Base-by-base conservation (phyloP, 2,113 vertebrate genomes). In the Jaculus jaculus region DNA sequence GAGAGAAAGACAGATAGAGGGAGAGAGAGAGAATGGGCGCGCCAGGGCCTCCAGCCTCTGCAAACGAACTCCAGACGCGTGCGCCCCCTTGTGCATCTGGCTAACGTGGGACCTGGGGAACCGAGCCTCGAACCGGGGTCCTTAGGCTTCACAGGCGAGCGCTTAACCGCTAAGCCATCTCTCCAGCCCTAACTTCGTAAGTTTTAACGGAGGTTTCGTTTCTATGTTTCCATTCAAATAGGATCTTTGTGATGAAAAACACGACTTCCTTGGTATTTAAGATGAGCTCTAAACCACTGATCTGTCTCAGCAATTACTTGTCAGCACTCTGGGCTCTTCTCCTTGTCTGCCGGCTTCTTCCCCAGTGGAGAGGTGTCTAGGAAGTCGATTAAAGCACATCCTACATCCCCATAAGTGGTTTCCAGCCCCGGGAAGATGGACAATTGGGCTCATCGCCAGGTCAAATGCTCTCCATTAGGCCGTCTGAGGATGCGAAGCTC, bases 401-500 rank as follows among this genome's bases (percentile, higher is more conserved):
- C 68, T 84, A 34, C 61, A 87, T 73, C 66, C 30, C 58, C 4
- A 0, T 93, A 92, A 95, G 94, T 89, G 93, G 95, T 80, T 89
- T 69, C 83, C 87, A 89, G 92, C 89, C 72, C 87, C 84, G 60
- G 95, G 91, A 95, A 94, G 92, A 97, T 87, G 95, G 94, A 91
- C 83, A 83, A 65, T 37, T 86, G 91, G 95, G 93, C 92, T 92
- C 86, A 63, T 88, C 0, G 91, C 96, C 95, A 97, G 95, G 82
- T 61, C 73, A 78, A 85, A 93, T 91, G 65, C 66, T 72, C 72
- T 84, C 61, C 85, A 92, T 78, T 63, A 94, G 80, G 80, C 86
- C 89, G 86, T 1, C 71, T 75, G 72, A 94, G 92, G 89, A 32
- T 32, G 54, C 2, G 63, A 85, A 91, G 87, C 93, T 94, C 26